Conservation (phyloP, 2,797 vertebrate species). For the Myoxocephalus aenaeus region DNA sequence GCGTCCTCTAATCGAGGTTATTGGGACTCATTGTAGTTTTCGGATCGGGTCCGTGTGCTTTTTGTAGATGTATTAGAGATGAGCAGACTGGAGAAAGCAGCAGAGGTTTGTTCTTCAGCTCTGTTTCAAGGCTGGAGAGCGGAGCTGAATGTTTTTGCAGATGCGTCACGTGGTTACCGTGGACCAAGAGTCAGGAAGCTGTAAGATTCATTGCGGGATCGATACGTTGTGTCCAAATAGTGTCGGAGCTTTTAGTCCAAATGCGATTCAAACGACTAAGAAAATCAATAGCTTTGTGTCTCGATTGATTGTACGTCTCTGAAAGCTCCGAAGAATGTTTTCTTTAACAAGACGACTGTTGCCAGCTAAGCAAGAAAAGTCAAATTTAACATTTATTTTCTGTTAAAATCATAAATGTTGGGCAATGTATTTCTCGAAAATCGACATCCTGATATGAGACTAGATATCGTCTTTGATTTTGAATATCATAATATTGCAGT, state of each 20-base stretch:
- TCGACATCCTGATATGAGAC: neutral
- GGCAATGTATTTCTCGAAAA: too few relatives aligned
- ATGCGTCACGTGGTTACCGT: neutral
- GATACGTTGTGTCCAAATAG: conserved; percentile 9
- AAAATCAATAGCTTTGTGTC: conserved; percentile 41
- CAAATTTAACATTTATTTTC: neutral
- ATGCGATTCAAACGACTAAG: conserved; percentile 23
- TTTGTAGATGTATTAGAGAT: neutral
- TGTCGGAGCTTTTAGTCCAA: conserved; percentile 21
- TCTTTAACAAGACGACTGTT: neutral
- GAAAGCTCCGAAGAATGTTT: neutral
- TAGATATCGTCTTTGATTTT: too few relatives aligned
- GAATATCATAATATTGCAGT: too few relatives aligned
- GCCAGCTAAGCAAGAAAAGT: neutral
- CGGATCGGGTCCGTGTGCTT: neutral
- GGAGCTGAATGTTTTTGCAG: neutral
- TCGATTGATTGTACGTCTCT: conserved; percentile 20
- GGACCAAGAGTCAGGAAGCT: neutral
- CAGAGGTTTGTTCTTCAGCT: neutral
- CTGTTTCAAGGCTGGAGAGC: neutral
- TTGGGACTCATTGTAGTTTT: neutral
- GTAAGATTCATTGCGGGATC: conserved; percentile 7
- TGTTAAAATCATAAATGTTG: neutral
- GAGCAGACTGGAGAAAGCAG: neutral
- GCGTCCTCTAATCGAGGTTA: neutral